Conservation (phyloP, 2,888 invertebrate species). For the Chymomyza amoena region DNA sequence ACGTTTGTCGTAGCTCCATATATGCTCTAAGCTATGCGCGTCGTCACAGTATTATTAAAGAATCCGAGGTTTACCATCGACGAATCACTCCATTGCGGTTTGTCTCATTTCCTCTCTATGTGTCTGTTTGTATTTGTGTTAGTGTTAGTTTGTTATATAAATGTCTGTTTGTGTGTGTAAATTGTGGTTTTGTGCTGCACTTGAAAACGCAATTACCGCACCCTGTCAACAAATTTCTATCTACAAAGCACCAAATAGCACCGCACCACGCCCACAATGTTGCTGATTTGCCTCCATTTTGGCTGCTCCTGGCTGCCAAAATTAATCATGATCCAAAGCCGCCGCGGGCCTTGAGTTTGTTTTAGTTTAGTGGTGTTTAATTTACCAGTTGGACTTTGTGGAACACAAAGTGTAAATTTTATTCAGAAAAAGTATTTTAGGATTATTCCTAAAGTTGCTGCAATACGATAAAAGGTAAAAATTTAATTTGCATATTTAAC, state of each 20-base stretch:
- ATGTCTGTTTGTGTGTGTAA: background rate
- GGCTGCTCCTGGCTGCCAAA: constrained; percentile 51
- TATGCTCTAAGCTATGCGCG: constrained; percentile 65
- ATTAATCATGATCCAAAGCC: constrained; percentile 56
- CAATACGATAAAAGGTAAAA: too few relatives aligned
- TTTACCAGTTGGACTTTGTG: constrained; percentile 20
- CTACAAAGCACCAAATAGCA: background rate
- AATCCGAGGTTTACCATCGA: constrained; percentile 45
- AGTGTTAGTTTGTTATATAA: constrained; percentile 10
- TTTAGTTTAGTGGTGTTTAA: constrained; percentile 35
- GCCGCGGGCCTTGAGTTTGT: constrained; percentile 49
- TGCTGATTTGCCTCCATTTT: background rate
- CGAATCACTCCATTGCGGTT: constrained; percentile 60
- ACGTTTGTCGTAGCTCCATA: constrained; percentile 49
- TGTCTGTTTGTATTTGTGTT: constrained; percentile 10
- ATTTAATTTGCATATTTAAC: too few relatives aligned
- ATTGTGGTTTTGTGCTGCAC: constrained; percentile 32
- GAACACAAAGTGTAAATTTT: background rate
- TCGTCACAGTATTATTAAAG: constrained; percentile 49
- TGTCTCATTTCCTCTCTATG: constrained; percentile 38
- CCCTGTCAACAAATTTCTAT: constrained; percentile 8
- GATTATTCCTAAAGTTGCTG: too few relatives aligned
- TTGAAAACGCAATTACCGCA: constrained; percentile 50
- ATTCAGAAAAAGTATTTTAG: too few relatives aligned
- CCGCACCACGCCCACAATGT: background rate